Conservation (phyloP, 2,888 invertebrate genomes). For the Resseliella maxima region DNA sequence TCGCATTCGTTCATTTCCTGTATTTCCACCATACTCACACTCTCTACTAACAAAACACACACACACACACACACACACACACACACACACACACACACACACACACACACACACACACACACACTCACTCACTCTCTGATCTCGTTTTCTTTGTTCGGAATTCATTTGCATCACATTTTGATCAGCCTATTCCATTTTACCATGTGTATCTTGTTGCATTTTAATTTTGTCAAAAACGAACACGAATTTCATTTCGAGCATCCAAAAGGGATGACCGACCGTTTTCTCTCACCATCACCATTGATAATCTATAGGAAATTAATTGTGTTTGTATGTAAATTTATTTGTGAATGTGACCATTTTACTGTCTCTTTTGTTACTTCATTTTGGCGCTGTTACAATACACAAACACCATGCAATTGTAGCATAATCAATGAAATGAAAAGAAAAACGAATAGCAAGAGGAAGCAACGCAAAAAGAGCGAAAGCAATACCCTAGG, state of each 20-base stretch:
- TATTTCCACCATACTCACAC: background rate
- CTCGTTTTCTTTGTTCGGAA: background rate
- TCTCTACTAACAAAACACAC: background rate
- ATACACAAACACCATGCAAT: background rate
- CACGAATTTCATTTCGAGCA: background rate
- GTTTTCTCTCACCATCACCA: background rate
- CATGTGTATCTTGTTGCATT: background rate
- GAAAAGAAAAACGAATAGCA: too few relatives aligned
- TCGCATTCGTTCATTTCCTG: background rate
- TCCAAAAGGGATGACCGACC: slow-evolving; percentile 2
- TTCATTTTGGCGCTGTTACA: background rate
- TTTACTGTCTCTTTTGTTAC: background rate
- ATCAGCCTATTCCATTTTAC: too few relatives aligned
- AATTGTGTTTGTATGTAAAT: slow-evolving; percentile 34
- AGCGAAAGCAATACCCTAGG: too few relatives aligned
- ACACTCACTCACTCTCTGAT: too few relatives aligned
- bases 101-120: background rate
- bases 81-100: background rate
- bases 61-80: background rate
- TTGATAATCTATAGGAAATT: slow-evolving; percentile 38
- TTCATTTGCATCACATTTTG: background rate
- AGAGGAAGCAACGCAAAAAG: too few relatives aligned
- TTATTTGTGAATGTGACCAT: background rate
- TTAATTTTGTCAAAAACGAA: background rate
- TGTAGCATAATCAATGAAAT: too few relatives aligned